Evolutionary conservation across 2,888 invertebrate genomes (phyloP).

Genomic region (Epinotia bilunana): DNA sequence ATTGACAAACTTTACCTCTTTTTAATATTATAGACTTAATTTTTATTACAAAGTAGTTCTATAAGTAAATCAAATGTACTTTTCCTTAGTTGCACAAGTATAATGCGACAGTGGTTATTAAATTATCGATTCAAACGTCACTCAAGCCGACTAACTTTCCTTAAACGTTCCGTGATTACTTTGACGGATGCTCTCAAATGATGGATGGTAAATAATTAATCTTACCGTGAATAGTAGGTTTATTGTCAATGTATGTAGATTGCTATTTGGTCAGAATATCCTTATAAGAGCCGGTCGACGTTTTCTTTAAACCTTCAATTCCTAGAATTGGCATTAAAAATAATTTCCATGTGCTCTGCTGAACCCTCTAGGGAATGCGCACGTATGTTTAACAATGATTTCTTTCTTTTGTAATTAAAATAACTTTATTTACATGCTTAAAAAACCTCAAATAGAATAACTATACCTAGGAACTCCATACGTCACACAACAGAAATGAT

Average conservation of each 20-base stretch:
- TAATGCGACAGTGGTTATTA: not conserved
- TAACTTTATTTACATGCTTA: not conserved
- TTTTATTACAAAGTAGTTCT: not conserved
- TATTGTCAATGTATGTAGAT: not conserved
- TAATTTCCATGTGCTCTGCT: not conserved
- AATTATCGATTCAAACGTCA: not conserved
- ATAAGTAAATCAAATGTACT: not conserved
- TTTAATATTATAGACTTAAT: too few relatives aligned
- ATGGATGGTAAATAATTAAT: constrained; percentile 4
- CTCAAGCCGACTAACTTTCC: not conserved
- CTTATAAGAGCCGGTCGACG: too few relatives aligned
- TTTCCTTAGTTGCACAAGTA: not conserved
- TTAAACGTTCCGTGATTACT: not conserved
- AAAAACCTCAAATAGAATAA: not conserved
- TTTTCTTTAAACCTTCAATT: not conserved
- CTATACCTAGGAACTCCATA: not conserved
- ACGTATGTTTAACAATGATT: too few relatives aligned
- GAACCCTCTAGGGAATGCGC: too few relatives aligned
- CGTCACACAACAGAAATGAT: not conserved
- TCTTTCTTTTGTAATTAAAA: not conserved
- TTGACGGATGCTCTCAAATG: not conserved
- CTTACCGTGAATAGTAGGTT: not conserved
- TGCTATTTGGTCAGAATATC: too few relatives aligned
- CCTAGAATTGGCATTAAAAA: not conserved
- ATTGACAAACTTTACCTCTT: too few relatives aligned